These are phyloP conservation scores for Actias luna DNA, from an alignment of 2,888 invertebrate genomes.

Conservation along the genomic window DNA sequence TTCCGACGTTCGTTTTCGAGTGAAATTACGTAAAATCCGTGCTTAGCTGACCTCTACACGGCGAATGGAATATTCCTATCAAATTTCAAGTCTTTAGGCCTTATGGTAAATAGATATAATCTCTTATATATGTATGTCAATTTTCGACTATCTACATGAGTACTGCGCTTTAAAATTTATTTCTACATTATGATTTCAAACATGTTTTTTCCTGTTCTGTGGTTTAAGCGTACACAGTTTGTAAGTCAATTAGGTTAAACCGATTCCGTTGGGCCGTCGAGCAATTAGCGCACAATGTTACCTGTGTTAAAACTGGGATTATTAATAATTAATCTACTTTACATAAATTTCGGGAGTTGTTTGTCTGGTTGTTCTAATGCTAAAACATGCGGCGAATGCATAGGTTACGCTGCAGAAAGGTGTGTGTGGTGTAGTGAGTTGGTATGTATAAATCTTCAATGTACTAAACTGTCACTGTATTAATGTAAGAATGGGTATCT, in stretches of 20 bases:
- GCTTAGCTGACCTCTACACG: too few relatives aligned
- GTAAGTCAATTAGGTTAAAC: background rate
- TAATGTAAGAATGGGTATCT: too few relatives aligned
- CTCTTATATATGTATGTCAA: too few relatives aligned
- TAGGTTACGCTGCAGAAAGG: conserved; percentile 38
- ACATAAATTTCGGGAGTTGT: conserved; percentile 24
- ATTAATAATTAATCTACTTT: conserved; percentile 16
- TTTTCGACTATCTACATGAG: too few relatives aligned
- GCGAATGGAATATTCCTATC: too few relatives aligned
- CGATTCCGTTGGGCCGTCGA: background rate
- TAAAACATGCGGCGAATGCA: conserved; percentile 53
- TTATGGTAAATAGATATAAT: too few relatives aligned
- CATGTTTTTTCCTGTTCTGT: background rate
- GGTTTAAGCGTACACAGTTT: background rate
- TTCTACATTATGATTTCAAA: background rate
- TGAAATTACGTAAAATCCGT: too few relatives aligned
- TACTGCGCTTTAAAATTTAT: background rate
- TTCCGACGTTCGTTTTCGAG: too few relatives aligned
- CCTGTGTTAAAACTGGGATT: conserved; percentile 19
- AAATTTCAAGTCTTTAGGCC: too few relatives aligned
- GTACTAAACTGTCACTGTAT: background rate
- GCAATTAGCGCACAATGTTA: conserved; percentile 21
- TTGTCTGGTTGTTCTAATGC: conserved; percentile 27
- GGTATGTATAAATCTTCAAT: conserved; percentile 32
- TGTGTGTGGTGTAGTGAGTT: conserved; percentile 59